These are phyloP conservation scores for Tubiluchus corallicola DNA, from an alignment of 2,888 invertebrate genomes.

Conservation along the genomic window DNA sequence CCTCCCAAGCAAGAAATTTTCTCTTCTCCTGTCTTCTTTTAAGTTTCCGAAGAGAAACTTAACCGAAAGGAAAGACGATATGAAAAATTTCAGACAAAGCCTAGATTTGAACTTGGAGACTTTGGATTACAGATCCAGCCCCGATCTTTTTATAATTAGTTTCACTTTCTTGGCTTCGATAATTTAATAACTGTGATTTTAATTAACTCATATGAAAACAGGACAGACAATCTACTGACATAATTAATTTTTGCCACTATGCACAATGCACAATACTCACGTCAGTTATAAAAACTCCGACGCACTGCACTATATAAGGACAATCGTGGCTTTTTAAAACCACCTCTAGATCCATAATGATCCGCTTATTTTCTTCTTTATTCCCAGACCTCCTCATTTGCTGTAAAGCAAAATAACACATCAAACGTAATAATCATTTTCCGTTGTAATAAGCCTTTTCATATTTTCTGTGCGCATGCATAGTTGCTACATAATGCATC, in stretches of 20 bases:
- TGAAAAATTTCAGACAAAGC: too few species aligned
- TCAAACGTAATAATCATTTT: too few species aligned
- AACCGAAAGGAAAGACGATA: too few species aligned
- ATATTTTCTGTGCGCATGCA: too few species aligned
- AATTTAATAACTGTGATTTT: not conserved
- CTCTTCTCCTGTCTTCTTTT: too few species aligned
- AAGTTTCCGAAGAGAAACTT: too few species aligned
- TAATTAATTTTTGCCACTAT: not conserved
- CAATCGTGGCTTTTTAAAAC: conserved; percentile 94
- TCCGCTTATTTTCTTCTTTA: conserved; percentile 88
- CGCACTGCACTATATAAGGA: conserved; percentile 85
- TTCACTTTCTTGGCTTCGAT: not conserved
- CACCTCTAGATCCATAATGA: conserved; percentile 95
- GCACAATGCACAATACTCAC: conserved; percentile 31
- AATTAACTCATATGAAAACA: not conserved
- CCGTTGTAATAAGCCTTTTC: too few species aligned
- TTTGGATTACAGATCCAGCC: too few species aligned
- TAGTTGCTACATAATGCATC: too few species aligned
- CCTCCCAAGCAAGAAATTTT: too few species aligned
- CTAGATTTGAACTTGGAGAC: too few species aligned
- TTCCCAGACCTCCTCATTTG: conserved; percentile 87
- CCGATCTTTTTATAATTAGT: not conserved
- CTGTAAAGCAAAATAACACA: too few species aligned
- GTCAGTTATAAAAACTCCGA: conserved; percentile 88
- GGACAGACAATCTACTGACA: not conserved